These are phyloP conservation scores for Trichonephila clavipes DNA, from an alignment of 1,140 invertebrate species.

Conservation along the genomic window DNA sequence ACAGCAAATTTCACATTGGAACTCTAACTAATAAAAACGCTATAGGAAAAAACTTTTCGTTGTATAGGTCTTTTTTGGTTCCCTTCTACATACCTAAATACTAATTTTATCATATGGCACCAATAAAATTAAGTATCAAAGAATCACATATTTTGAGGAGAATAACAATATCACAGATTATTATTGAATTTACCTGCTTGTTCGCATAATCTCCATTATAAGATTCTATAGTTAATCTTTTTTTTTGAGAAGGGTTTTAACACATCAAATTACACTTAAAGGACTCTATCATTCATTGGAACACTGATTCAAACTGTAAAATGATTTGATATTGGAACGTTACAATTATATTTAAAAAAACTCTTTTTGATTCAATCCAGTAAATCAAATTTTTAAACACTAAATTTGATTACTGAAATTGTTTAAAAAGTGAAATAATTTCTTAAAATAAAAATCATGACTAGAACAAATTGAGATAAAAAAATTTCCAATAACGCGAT, in stretches of 20 bases:
- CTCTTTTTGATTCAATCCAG: background rate
- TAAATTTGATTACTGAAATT: background rate
- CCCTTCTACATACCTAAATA: constrained; percentile 5
- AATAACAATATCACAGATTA: constrained; percentile 71
- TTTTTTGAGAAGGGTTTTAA: background rate
- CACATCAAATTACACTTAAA: background rate
- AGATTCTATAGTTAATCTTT: background rate
- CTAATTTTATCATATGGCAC: constrained; percentile 26
- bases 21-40: background rate
- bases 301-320: background rate
- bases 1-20: background rate
- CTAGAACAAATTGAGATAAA: constrained; percentile 39
- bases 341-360: background rate
- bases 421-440: background rate
- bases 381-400: background rate
- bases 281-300: background rate
- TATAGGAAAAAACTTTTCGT: background rate
- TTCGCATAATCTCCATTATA: constrained; percentile 33
- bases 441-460: background rate
- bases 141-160: constrained; percentile 65
- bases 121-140: constrained; percentile 60
- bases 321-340: constrained; percentile 37
- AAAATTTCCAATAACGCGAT: background rate
- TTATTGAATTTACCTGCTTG: constrained; percentile 20
- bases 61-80: background rate